Base-by-base conservation (phyloP, 2,888 invertebrate genomes). In the Halocaridina rubra region DNA sequence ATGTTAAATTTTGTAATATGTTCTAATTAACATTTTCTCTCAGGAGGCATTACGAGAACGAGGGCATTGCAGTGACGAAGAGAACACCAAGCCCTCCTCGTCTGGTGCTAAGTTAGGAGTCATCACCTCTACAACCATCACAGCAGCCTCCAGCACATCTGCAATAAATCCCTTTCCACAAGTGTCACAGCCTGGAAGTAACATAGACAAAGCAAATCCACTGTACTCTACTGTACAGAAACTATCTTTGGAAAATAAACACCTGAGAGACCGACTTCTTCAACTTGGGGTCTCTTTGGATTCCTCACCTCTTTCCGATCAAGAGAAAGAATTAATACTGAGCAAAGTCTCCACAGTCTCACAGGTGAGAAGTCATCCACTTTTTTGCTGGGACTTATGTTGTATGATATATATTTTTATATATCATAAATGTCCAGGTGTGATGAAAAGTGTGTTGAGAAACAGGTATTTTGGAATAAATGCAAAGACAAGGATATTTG, bases 341-440 rank as follows among this genome's bases (percentile, higher is more conserved):
- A 80, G 71, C 72, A 82, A 81, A 59, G 86, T 82, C 39, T 78
- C 80, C 94, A 22, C 94, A 94, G n/a, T 94, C 94, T 84, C 93
- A 94, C 88, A 95, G 95, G 8, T 95, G 95, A 7, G 81, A n/a
- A n/a, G n/a, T n/a, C n/a, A n/a, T n/a, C n/a, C n/a, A n/a, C n/a
- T n/a, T n/a, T n/a, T n/a, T n/a, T n/a, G n/a, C n/a, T n/a, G n/a
- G n/a, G n/a, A n/a, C n/a, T n/a, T n/a, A n/a, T n/a, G n/a, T n/a
- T n/a, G n/a, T n/a, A n/a, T n/a, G n/a, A n/a, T n/a, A n/a, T n/a
- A n/a, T n/a, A n/a, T n/a, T n/a, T n/a, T n/a, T n/a, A n/a, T n/a
- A n/a, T n/a, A n/a, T n/a, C n/a, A n/a, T n/a, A n/a, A n/a, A n/a
- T n/a, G n/a, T n/a, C n/a, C n/a, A n/a, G n/a, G n/a, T n/a, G n/a